Percentiles rank a stretch among this genome's conserved stretches.
phyloP scores from a whole-genome alignment of 2,888 invertebrate species.

The Eilema sororculum region DNA sequence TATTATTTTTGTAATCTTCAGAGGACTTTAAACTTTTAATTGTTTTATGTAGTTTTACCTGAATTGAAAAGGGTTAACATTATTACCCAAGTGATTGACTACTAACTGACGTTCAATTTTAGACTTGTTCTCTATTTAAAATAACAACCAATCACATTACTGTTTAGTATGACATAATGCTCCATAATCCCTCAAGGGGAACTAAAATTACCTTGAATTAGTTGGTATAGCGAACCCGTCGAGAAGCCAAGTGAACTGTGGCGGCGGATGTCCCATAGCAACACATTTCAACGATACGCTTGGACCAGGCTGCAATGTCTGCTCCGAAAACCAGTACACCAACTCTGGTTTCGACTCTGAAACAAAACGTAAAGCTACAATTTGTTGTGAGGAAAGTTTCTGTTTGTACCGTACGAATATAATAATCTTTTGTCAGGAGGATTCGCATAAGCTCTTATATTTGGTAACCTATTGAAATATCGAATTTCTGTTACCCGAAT shows the following conservation, averaged over 20 bases:
- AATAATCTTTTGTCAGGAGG: no score
- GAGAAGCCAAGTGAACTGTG: conserved; percentile 96
- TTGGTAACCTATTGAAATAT: no score
- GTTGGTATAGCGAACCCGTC: conserved; percentile 95
- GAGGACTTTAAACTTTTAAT: no score
- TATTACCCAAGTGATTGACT: no score
- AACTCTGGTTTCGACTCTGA: conserved; percentile 95
- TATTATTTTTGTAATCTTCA: no score
- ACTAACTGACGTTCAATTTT: no score
- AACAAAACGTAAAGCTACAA: conserved; percentile 49
- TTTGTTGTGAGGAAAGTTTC: not conserved
- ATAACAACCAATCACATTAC: not conserved
- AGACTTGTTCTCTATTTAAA: not conserved
- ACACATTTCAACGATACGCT: conserved; percentile 97
- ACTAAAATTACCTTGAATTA: conserved; percentile 86
- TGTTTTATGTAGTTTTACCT: no score
- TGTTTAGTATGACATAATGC: no score
- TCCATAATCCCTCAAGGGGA: not conserved
- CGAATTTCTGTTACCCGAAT: no score
- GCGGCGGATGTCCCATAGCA: conserved; percentile 97
- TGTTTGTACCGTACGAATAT: not conserved
- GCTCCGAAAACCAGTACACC: conserved; percentile 96
- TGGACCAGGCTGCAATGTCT: conserved; percentile 96
- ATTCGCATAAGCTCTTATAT: no score
- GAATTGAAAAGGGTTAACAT: no score